phyloP scores from a whole-genome alignment of 1,140 invertebrate species.

The Episyrphus balteatus region DNA sequence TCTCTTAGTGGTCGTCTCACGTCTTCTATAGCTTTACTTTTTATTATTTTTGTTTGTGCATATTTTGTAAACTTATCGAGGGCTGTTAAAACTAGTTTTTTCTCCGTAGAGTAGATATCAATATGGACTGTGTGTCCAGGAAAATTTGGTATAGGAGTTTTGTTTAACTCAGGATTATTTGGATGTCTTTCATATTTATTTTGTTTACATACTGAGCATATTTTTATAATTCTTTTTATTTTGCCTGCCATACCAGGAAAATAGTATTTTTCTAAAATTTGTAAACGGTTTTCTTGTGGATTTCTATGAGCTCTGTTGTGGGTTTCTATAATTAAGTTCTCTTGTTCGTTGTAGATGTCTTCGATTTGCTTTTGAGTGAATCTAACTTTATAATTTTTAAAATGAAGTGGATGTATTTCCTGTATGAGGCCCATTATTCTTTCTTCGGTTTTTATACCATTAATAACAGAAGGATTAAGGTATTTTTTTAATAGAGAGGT shows the following conservation, averaged over 20 bases:
- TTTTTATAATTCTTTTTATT: background rate
- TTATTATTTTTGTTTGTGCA: background rate
- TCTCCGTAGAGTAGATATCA: slow-evolving; percentile 6
- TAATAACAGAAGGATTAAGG: background rate
- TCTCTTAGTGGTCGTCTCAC: too few species aligned
- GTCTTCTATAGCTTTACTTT: too few species aligned
- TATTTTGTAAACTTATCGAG: background rate
- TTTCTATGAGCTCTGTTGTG: slow-evolving; percentile 6
- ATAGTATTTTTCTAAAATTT: slow-evolving; percentile 5
- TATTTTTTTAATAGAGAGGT: background rate
- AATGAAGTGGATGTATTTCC: background rate
- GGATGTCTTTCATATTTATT: slow-evolving; percentile 9
- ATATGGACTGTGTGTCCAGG: slow-evolving; percentile 7
- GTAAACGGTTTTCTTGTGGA: slow-evolving; percentile 1
- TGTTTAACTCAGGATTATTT: background rate
- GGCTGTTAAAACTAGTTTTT: slow-evolving; percentile 1
- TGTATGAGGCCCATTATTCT: slow-evolving; percentile 1
- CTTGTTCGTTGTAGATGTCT: slow-evolving; percentile 6
- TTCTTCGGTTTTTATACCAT: background rate
- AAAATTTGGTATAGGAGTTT: slow-evolving; percentile 5
- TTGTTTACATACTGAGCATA: slow-evolving; percentile 5
- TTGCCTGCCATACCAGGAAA: slow-evolving; percentile 4
- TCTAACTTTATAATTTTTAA: background rate
- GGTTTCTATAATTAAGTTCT: background rate
- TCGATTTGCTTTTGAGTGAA: background rate